Evolutionary conservation across 2,888 invertebrate species (phyloP), one percentile per base, ranked within the genome.

Genomic region (Thyatira batis): DNA sequence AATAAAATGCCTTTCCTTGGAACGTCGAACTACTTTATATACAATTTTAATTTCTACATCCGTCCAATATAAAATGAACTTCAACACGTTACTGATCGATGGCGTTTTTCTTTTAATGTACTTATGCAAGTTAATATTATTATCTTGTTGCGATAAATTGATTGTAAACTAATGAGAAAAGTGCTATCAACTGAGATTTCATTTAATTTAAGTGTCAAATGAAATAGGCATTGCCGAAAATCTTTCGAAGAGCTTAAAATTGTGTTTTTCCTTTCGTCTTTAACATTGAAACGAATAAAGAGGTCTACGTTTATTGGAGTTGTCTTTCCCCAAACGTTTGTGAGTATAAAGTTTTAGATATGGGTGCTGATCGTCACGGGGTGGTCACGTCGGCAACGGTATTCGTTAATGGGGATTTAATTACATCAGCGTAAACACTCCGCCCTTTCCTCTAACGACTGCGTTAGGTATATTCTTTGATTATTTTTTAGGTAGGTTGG

Each of bases 1-100:
- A 80, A 83, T 82, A 83, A n/a, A 84, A 85, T 86, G 78, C 83
- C 83, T 89, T 87, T 87, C 87, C 83, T 83, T 78, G 75, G 73
- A 78, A 76, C 81, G 73, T 80, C 73, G 70, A 76, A 79, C 72
- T 69, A 79, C 73, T 72, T 82, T 86, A 87, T 82, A 76, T 87
- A 82, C 80, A 85, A 84, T 85, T 87, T 85, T 80, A 87, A 88
- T 85, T 84, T 79, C 72, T 66, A 73, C 73, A 68, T 76, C 74
- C 76, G 78, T 51, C 80, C 74, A 82, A 25, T 59, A 20, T 69
- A 60, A 20, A 5, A 28, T 62, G 76, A 67, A 9, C 78, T 60
- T 39, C n/a, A 39, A 39, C 1, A 39, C 8, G 5, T 17, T 39
- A 4, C 17, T 17, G 17, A 17, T 39, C 39, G 39, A 17, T 30